These are phyloP conservation scores for Rhynchotus rufescens DNA, from an alignment of 2,797 vertebrate species.

Conservation along the genomic window DNA sequence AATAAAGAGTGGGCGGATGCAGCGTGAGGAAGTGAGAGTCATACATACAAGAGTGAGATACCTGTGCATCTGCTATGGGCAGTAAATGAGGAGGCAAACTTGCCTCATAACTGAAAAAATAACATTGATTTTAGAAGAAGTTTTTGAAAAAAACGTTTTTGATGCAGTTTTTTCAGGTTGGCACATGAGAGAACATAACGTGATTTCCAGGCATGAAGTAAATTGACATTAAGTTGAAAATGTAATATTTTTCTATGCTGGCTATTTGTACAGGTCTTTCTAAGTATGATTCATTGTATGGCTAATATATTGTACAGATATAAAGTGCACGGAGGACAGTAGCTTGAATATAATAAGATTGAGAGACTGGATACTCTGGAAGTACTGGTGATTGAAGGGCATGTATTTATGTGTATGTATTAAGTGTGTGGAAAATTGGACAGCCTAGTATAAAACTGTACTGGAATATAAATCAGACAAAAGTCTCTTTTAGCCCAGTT, in stretches of 20 bases:
- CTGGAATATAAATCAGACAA: not conserved
- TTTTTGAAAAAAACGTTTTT: not conserved
- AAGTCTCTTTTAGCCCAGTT: not conserved
- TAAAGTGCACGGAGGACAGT: not conserved
- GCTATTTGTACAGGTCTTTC: not conserved
- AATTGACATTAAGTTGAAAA: not conserved
- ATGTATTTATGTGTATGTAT: rapidly evolving
- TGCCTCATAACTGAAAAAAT: not conserved
- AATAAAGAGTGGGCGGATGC: not conserved
- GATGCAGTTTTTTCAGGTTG: not conserved
- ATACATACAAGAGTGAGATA: not conserved
- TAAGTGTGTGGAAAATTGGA: not conserved
- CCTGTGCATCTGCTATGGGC: not conserved
- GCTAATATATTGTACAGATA: not conserved
- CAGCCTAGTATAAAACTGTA: not conserved
- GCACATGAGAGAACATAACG: no score
- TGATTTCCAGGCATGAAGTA: not conserved
- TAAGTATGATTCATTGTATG: not conserved
- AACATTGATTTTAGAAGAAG: not conserved
- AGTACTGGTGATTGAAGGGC: not conserved
- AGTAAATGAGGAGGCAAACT: not conserved
- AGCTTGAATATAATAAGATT: not conserved
- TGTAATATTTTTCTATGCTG: not conserved
- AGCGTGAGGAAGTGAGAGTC: not conserved
- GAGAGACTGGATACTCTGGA: not conserved